Percentiles rank a stretch among this genome's conserved stretches.
These are phyloP conservation scores for Podotricha telesiphe DNA, from an alignment of 2,888 invertebrate species.

Conservation along the genomic window DNA sequence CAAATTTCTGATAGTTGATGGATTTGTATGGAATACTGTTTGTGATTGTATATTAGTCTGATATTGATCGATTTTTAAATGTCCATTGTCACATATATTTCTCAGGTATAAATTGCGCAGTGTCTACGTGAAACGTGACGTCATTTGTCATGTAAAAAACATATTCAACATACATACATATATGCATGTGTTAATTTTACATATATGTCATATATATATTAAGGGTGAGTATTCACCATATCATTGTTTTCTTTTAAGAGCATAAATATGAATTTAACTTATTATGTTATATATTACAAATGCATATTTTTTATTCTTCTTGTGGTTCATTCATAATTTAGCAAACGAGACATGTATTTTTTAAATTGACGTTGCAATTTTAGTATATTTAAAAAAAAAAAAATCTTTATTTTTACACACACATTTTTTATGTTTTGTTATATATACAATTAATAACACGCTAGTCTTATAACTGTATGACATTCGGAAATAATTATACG, in stretches of 20 bases:
- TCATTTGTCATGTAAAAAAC: neutral
- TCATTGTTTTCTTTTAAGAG: too few species aligned
- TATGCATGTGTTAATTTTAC: too few species aligned
- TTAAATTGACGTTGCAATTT: neutral
- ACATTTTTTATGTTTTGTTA: neutral
- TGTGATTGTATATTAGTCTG: too few species aligned
- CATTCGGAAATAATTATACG: neutral
- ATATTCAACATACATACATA: too few species aligned
- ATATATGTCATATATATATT: too few species aligned
- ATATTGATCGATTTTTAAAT: neutral
- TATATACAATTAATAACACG: neutral
- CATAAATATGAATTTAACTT: neutral
- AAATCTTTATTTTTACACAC: neutral
- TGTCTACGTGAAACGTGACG: neutral
- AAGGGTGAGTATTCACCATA: too few species aligned
- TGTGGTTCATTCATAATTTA: neutral
- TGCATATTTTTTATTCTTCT: neutral
- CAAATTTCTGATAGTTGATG: too few species aligned
- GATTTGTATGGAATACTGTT: neutral
- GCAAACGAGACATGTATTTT: neutral
- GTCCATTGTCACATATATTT: neutral
- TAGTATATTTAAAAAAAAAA: neutral
- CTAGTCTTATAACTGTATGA: conserved; percentile 3
- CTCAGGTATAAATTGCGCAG: neutral
- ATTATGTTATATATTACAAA: neutral